phyloP scores from a whole-genome alignment of 2,888 invertebrate species.

The Dryobotodes eremita region DNA sequence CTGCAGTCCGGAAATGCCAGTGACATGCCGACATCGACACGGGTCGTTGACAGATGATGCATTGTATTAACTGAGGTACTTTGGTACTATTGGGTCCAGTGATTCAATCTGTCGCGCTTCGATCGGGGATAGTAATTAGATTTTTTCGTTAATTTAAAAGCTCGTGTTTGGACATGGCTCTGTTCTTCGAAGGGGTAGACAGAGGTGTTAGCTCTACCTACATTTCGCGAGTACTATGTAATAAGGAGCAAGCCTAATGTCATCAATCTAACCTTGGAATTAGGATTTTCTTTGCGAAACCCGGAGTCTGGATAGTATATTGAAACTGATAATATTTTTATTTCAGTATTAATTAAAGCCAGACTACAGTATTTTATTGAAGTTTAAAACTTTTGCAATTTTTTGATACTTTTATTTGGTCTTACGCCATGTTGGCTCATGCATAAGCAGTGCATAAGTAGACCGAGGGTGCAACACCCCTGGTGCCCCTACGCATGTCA shows the following conservation, averaged over 20 bases:
- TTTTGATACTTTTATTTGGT: slow-evolving; percentile 6
- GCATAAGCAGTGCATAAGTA: slow-evolving; percentile 19
- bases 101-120: slow-evolving; percentile 1
- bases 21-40: slow-evolving; percentile 51
- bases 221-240: background rate
- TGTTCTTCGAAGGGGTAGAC: background rate
- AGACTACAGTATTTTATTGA: too few species aligned
- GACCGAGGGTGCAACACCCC: slow-evolving; percentile 37
- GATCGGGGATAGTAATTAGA: background rate
- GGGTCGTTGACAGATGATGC: slow-evolving; percentile 61
- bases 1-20: slow-evolving; percentile 64
- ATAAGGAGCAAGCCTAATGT: background rate
- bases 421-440: slow-evolving; percentile 34
- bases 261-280: background rate
- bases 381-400: background rate
- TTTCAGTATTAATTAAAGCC: too few species aligned
- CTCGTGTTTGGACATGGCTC: background rate
- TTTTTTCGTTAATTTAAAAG: slow-evolving; percentile 5
- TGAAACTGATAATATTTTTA: too few species aligned
- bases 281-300: background rate
- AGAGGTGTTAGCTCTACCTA: background rate
- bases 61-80: slow-evolving; percentile 25
- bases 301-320: background rate
- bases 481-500: slow-evolving; percentile 30
- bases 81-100: background rate